A percentile compares a stretch with the other conserved stretches of the same genome.
phyloP scores from a whole-genome alignment of 2,797 vertebrate species.

The Rachycentron canadum region DNA sequence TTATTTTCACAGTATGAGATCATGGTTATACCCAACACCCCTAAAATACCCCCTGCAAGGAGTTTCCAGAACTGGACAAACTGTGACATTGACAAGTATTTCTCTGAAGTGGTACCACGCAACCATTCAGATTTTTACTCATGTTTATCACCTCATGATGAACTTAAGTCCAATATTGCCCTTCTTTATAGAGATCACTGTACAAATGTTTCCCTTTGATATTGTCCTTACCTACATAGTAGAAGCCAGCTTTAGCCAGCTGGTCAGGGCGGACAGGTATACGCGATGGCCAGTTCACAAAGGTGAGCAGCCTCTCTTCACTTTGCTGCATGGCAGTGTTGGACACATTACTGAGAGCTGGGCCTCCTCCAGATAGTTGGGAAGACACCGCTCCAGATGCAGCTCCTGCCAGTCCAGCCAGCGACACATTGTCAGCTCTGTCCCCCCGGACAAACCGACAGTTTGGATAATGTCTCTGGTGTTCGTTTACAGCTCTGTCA shows the following conservation, averaged over 20 bases:
- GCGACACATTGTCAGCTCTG: slow-evolving; percentile 84
- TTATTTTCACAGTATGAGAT: too few relatives aligned
- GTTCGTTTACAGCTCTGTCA: slow-evolving; percentile 93
- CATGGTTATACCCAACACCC: too few relatives aligned
- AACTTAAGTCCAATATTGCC: not conserved
- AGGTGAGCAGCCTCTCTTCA: slow-evolving; percentile 91
- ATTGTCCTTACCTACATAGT: slow-evolving; percentile 93
- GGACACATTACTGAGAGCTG: slow-evolving; percentile 87
- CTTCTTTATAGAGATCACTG: not conserved
- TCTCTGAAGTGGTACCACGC: not conserved
- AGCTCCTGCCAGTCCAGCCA: slow-evolving; percentile 56
- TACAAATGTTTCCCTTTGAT: not conserved
- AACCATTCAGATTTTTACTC: not conserved
- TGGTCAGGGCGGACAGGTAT: slow-evolving; percentile 95
- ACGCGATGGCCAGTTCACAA: slow-evolving; percentile 92
- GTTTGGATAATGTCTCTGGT: slow-evolving; percentile 94
- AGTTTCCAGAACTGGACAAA: not conserved
- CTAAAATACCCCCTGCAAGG: too few relatives aligned
- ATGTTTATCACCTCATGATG: not conserved
- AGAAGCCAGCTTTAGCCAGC: slow-evolving; percentile 96
- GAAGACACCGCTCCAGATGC: slow-evolving; percentile 40
- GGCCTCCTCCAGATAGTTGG: slow-evolving; percentile 62
- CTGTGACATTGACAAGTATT: slow-evolving; percentile 7
- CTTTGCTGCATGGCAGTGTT: slow-evolving; percentile 95
- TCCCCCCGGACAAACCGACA: slow-evolving; percentile 92